phyloP scores from a whole-genome alignment of 2,888 invertebrate species.

The Ormyrus pomaceus region DNA sequence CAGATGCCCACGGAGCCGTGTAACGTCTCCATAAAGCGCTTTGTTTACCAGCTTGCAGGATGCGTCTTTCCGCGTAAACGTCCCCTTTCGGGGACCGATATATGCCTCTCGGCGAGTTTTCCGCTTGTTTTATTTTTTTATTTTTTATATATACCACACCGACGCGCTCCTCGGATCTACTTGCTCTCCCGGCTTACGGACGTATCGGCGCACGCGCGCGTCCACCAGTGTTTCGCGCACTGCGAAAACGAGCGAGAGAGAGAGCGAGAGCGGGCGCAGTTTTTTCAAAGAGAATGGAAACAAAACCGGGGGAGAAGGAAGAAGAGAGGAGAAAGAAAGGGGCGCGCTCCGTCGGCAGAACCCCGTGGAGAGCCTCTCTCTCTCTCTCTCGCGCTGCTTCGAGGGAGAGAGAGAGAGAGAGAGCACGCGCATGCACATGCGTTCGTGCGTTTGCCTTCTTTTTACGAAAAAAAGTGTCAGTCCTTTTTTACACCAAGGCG shows the following conservation, averaged over 20 bases:
- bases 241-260: slow-evolving; percentile 25
- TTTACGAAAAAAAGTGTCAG: background rate
- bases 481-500: slow-evolving; percentile 1
- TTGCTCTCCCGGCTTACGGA: too few species aligned
- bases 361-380: too few species aligned
- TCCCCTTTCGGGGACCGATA: slow-evolving; percentile 40
- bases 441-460: background rate
- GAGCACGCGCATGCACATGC: background rate
- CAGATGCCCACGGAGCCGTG: slow-evolving; percentile 65
- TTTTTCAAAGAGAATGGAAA: too few species aligned
- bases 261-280: slow-evolving; percentile 15
- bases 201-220: background rate
- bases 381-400: background rate
- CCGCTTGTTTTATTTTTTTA: slow-evolving; percentile 27
- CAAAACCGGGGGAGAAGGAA: too few species aligned
- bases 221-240: slow-evolving; percentile 13
- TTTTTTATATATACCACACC: background rate
- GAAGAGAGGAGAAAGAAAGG: too few species aligned
- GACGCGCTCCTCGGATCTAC: too few species aligned
- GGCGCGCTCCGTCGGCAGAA: too few species aligned
- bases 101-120: slow-evolving; percentile 49
- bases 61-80: background rate
- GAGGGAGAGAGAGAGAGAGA: background rate
- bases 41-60: background rate
- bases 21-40: slow-evolving; percentile 65